A percentile compares a stretch with the other conserved stretches of the same genome.
Conservation (phyloP, 2,888 invertebrate genomes). For the Lumbricus terrestris region DNA sequence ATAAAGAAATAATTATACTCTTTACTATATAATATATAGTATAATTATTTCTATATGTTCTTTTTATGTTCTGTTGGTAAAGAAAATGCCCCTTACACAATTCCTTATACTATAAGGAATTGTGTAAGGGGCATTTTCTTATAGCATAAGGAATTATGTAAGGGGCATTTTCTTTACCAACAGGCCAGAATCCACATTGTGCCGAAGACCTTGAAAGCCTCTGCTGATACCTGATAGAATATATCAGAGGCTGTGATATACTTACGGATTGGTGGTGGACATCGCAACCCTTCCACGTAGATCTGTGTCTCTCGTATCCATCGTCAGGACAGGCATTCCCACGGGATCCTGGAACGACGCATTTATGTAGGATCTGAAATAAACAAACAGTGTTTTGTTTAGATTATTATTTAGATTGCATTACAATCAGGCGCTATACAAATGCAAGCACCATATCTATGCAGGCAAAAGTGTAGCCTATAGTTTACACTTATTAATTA, state of each 20-base stretch:
- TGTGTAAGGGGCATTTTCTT: no score
- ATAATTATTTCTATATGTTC: no score
- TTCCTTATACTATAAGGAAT: no score
- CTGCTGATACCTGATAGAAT: neutral
- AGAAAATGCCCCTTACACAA: no score
- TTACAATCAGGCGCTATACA: neutral
- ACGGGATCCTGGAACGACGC: slow-evolving; percentile 16
- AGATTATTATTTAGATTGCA: neutral
- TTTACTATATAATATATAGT: no score
- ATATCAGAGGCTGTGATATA: neutral
- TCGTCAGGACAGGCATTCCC: slow-evolving; percentile 23
- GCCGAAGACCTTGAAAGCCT: neutral
- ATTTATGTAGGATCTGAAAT: slow-evolving; percentile 13
- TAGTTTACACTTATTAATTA: no score
- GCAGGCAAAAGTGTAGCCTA: no score
- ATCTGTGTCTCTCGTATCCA: slow-evolving; percentile 4
- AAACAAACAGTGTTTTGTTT: neutral
- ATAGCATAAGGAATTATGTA: no score
- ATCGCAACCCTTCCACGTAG: slow-evolving; percentile 12
- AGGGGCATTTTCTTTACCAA: neutral
- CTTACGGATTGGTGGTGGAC: neutral
- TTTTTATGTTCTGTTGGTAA: no score
- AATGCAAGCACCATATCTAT: no score
- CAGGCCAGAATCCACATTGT: neutral
- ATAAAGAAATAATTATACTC: no score